A percentile compares a stretch with the other conserved stretches of the same genome.
These are phyloP conservation scores for Margarornis squamiger DNA, from an alignment of 2,797 vertebrate genomes.

Conservation along the genomic window DNA sequence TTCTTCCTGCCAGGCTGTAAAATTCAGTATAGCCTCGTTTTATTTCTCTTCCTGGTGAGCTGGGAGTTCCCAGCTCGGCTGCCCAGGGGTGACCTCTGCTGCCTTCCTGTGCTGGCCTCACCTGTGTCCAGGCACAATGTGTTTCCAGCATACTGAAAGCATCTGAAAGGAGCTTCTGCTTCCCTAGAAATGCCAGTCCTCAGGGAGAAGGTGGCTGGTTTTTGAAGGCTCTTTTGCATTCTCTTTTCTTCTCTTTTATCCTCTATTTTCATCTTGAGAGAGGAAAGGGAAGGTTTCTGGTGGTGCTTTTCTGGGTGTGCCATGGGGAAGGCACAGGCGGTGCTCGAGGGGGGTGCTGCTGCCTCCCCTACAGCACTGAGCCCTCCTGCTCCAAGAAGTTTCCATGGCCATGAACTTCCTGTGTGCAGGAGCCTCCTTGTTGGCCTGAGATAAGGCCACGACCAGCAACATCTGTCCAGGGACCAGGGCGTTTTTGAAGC, in stretches of 20 bases:
- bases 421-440: not conserved
- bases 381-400: not conserved
- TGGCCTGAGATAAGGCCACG: not conserved
- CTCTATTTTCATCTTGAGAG: not conserved
- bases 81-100: accelerated
- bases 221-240: not conserved
- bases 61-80: not conserved
- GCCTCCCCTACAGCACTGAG: not conserved
- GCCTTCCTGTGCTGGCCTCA: accelerated
- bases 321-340: not conserved
- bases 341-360: not conserved
- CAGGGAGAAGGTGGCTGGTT: not conserved
- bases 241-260: not conserved
- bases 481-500: not conserved
- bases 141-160: not conserved
- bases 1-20: not conserved
- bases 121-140: accelerated
- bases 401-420: not conserved
- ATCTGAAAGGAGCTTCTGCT: not conserved
- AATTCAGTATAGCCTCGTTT: not conserved
- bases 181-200: not conserved
- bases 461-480: not conserved
- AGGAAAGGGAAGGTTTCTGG: not conserved
- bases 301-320: accelerated
- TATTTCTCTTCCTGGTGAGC: not conserved